Evolutionary conservation across 2,888 invertebrate genomes (phyloP).

Genomic region (Apotomis turbidana): DNA sequence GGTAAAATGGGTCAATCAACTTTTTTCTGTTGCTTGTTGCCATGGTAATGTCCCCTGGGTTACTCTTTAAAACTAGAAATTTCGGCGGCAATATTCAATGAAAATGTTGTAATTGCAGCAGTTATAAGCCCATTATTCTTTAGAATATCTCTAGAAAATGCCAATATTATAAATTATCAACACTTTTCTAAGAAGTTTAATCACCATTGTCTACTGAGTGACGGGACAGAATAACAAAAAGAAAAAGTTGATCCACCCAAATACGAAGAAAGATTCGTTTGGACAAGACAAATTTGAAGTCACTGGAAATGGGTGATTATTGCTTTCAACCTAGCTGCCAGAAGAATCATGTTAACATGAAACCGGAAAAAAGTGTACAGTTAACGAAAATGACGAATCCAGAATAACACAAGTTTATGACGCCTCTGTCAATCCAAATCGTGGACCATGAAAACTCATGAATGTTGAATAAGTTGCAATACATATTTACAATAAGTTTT

Average conservation of each 20-base stretch:
- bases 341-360: constrained; percentile 14
- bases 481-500: constrained; percentile 24
- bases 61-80: too few species aligned
- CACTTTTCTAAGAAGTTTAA: too few species aligned
- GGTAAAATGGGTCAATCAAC: constrained; percentile 5
- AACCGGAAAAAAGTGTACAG: constrained; percentile 9
- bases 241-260: too few species aligned
- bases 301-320: constrained; percentile 30
- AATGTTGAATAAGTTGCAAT: constrained; percentile 40
- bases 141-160: too few species aligned
- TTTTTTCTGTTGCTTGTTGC: too few species aligned
- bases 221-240: too few species aligned
- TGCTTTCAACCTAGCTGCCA: constrained; percentile 42
- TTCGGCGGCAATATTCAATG: too few species aligned
- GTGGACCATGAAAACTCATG: constrained; percentile 66
- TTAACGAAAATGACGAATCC: background rate
- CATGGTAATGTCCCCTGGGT: too few species aligned
- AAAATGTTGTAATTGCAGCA: too few species aligned
- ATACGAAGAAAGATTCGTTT: constrained; percentile 4
- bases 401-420: constrained; percentile 57
- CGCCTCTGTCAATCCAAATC: constrained; percentile 53
- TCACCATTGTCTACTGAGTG: too few species aligned
- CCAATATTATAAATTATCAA: too few species aligned
- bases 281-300: constrained; percentile 16
- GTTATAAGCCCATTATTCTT: too few species aligned